Conservation (phyloP, 1,140 invertebrate genomes). For the Zeugodacus cucurbitae region DNA sequence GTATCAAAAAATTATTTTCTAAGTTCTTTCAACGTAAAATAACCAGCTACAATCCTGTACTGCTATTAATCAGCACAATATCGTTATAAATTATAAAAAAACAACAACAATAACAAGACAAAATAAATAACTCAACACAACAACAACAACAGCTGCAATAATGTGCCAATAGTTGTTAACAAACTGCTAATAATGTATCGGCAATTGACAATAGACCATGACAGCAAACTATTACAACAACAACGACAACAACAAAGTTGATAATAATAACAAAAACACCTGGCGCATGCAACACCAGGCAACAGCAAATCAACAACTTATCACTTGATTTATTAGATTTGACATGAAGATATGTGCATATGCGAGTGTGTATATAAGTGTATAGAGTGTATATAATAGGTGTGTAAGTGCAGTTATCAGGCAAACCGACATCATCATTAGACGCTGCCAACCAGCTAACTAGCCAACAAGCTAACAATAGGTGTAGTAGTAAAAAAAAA, state of each 20-base stretch:
- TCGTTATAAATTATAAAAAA: neutral
- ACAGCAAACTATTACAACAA: neutral
- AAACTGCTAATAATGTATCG: slow-evolving; percentile 8
- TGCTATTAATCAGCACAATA: neutral
- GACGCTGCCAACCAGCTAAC: neutral
- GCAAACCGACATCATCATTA: slow-evolving; percentile 34
- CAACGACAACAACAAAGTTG: neutral
- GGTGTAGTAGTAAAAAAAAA: slow-evolving; percentile 25
- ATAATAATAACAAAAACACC: neutral
- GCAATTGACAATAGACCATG: neutral
- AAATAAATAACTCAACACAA: neutral
- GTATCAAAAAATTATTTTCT: too few species aligned
- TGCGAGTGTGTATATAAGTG: neutral
- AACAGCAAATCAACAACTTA: slow-evolving; percentile 36
- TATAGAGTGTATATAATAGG: neutral
- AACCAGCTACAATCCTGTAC: too few species aligned
- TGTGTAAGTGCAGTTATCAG: neutral
- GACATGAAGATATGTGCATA: slow-evolving; percentile 4
- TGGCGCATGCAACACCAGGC: neutral
- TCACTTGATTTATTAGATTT: slow-evolving; percentile 36
- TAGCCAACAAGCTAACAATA: slow-evolving; percentile 1
- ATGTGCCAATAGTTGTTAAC: slow-evolving; percentile 23
- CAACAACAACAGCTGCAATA: neutral
- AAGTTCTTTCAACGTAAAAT: too few species aligned
- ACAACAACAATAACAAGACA: neutral